These are phyloP conservation scores for Pseudoips prasinana DNA, from an alignment of 2,888 invertebrate species.

Conservation along the genomic window DNA sequence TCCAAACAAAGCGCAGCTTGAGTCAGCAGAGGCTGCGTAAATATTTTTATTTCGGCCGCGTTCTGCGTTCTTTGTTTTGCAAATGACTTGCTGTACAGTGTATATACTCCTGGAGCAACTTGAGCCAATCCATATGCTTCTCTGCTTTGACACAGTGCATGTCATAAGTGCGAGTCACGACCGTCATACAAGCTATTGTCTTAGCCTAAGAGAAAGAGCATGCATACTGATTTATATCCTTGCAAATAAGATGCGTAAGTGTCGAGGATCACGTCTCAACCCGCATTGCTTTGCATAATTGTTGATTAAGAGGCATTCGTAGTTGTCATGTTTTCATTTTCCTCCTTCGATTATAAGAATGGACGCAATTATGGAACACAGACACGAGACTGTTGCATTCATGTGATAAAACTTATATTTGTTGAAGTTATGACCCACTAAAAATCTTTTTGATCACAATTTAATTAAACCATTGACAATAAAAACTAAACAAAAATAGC, in stretches of 20 bases:
- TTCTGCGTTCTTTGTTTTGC: conserved; percentile 73
- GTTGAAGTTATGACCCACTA: no score
- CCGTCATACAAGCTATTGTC: conserved; percentile 32
- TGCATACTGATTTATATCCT: conserved; percentile 23
- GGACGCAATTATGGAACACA: no score
- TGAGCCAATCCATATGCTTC: conserved; percentile 62
- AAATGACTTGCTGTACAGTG: conserved; percentile 66
- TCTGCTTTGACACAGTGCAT: conserved; percentile 46
- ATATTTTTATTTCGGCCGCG: conserved; percentile 75
- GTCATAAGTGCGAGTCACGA: conserved; percentile 46
- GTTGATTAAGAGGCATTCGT: conserved; percentile 16
- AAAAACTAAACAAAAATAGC: no score
- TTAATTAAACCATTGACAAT: no score
- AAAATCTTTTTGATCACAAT: no score
- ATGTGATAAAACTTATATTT: no score
- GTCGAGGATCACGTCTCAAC: conserved; percentile 23
- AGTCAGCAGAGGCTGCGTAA: conserved; percentile 71
- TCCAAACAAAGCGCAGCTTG: conserved; percentile 70
- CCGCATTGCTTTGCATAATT: conserved; percentile 20
- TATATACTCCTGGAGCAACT: conserved; percentile 61
- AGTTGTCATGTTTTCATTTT: no score
- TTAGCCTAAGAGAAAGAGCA: conserved; percentile 28
- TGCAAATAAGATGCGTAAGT: conserved; percentile 25
- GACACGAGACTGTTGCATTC: no score
- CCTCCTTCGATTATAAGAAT: no score